A percentile compares a stretch with the other conserved stretches of the same genome.
phyloP scores from a whole-genome alignment of 2,888 invertebrate species.

The Hypomecis atomaria region DNA sequence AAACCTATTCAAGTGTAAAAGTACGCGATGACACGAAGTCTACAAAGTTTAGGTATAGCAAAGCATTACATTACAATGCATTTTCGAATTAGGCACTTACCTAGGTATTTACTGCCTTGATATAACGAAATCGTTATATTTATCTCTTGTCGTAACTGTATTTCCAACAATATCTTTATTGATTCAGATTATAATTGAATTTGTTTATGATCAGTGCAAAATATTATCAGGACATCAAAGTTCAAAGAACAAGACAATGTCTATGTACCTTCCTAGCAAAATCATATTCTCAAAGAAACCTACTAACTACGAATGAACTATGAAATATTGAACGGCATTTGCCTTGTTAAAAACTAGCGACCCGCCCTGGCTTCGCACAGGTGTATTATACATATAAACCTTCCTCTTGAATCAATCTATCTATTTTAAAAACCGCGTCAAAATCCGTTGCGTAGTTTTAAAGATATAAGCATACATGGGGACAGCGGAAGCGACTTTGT shows the following conservation, averaged over 20 bases:
- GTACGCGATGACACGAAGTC: constrained; percentile 1
- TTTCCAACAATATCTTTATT: constrained; percentile 27
- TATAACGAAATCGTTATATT: constrained; percentile 12
- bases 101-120: constrained; percentile 23
- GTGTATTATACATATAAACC: too few species aligned
- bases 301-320: too few species aligned
- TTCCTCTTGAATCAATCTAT: too few species aligned
- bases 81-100: constrained; percentile 13
- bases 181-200: constrained; percentile 8
- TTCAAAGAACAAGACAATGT: constrained; percentile 18
- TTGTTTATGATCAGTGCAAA: constrained; percentile 26
- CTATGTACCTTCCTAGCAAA: not conserved
- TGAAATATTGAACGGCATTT: not conserved
- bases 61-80: constrained; percentile 8
- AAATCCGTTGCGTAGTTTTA: too few species aligned
- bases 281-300: not conserved
- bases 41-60: constrained; percentile 10
- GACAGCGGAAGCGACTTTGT: too few species aligned
- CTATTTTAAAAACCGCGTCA: too few species aligned
- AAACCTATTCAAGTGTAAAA: constrained; percentile 1
- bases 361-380: too few species aligned
- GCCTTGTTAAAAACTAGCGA: too few species aligned
- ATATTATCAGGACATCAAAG: constrained; percentile 7
- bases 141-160: constrained; percentile 22
- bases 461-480: too few species aligned